Conservation (phyloP, 2,113 vertebrate species). For the Egretta garzetta region DNA sequence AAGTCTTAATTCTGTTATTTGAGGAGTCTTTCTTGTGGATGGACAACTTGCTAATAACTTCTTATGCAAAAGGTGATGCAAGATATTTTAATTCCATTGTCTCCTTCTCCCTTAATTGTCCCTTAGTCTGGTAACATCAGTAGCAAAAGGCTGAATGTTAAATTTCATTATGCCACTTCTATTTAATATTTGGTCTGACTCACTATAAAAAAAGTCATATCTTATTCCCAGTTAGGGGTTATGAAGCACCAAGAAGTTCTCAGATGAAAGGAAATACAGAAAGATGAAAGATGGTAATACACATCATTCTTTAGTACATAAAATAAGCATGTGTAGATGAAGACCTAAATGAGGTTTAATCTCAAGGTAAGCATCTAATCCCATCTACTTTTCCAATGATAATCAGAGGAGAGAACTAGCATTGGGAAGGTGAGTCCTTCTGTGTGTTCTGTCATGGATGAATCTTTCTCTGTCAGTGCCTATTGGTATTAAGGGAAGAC, state of each 20-base stretch:
- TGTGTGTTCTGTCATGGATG: not conserved
- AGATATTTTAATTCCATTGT: not conserved
- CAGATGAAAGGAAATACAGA: not conserved
- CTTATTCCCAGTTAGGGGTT: not conserved
- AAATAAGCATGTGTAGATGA: not conserved
- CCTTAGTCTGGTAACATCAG: not conserved
- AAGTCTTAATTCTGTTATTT: not conserved
- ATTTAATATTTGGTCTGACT: not conserved
- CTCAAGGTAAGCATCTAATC: not conserved
- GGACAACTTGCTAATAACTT: not conserved
- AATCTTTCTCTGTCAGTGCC: not conserved
- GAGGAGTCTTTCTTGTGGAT: not conserved
- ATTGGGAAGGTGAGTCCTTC: not conserved
- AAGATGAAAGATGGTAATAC: not conserved
- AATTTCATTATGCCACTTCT: not conserved
- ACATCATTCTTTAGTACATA: not conserved
- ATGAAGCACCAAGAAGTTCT: not conserved
- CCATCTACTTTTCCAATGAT: not conserved
- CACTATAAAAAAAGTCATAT: not conserved
- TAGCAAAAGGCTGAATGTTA: not conserved
- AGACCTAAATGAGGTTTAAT: not conserved
- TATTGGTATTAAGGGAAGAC: not conserved
- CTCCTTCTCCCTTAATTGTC: not conserved
- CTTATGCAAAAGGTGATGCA: not conserved
- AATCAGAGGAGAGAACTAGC: not conserved